phyloP scores from a whole-genome alignment of 2,888 invertebrate species.

The Camptogramma bilineatum region DNA sequence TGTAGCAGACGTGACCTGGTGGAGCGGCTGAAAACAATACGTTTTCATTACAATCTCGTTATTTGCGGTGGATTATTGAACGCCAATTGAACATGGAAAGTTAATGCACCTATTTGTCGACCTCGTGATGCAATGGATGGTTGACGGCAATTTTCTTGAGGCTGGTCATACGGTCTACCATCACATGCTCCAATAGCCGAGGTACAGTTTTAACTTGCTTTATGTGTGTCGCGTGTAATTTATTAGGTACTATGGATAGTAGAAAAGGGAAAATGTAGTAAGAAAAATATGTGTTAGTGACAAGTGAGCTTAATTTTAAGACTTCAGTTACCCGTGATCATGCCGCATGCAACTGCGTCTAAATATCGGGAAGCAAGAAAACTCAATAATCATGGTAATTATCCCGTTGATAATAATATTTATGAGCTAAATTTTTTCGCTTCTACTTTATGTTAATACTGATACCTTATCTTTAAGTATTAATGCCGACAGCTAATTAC shows the following conservation, averaged over 20 bases:
- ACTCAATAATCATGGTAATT: too few relatives aligned
- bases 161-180: slow-evolving; percentile 61
- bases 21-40: slow-evolving; percentile 88
- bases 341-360: too few relatives aligned
- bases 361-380: too few relatives aligned
- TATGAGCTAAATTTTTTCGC: too few relatives aligned
- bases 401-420: too few relatives aligned
- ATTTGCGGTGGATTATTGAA: slow-evolving; percentile 41
- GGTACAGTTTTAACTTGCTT: slow-evolving; percentile 61
- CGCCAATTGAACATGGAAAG: slow-evolving; percentile 52
- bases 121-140: slow-evolving; percentile 55
- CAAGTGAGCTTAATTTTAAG: background rate
- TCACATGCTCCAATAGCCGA: slow-evolving; percentile 68
- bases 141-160: slow-evolving; percentile 65
- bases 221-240: slow-evolving; percentile 45
- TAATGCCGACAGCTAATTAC: slow-evolving; percentile 58
- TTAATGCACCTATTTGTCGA: slow-evolving; percentile 53
- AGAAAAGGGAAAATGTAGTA: slow-evolving; percentile 28
- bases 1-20: slow-evolving; percentile 95
- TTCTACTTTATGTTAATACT: slow-evolving; percentile 44
- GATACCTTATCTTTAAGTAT: slow-evolving; percentile 49
- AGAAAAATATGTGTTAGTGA: slow-evolving; percentile 12
- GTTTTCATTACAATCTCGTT: slow-evolving; percentile 29
- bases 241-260: slow-evolving; percentile 24
- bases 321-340: background rate